Evolutionary conservation across 2,113 vertebrate species (phyloP).

Genomic region (Sinosuthora webbiana): DNA sequence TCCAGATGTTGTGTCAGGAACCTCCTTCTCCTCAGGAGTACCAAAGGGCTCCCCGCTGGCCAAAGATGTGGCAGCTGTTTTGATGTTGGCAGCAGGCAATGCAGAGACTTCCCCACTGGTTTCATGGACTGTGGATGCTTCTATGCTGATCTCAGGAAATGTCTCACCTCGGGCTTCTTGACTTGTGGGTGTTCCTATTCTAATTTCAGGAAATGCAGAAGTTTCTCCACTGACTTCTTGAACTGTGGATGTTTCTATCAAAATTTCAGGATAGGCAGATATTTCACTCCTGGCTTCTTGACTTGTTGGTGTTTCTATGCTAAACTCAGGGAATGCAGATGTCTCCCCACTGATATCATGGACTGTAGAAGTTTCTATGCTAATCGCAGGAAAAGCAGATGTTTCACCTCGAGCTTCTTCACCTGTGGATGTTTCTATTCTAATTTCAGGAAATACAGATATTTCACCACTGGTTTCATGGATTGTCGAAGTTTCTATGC

Average conservation of each 20-base stretch:
- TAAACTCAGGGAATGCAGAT: constrained; percentile 38
- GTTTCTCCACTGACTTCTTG: constrained; percentile 58
- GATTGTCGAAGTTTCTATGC: constrained; percentile 12
- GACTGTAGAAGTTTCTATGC: constrained; percentile 33
- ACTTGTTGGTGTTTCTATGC: background rate
- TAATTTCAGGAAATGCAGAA: background rate
- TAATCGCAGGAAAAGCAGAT: constrained; percentile 6
- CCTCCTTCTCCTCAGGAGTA: constrained; percentile 41
- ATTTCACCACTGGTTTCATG: constrained; percentile 52
- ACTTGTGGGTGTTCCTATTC: constrained; percentile 35
- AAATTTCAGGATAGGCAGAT: constrained; percentile 41
- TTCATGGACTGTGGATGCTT: constrained; percentile 36
- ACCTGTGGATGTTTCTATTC: constrained; percentile 41
- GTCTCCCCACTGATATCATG: background rate
- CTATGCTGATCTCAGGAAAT: constrained; percentile 59
- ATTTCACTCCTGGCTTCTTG: constrained; percentile 42
- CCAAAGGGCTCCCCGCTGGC: constrained; percentile 42
- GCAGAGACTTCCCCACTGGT: constrained; percentile 24
- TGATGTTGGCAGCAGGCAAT: constrained; percentile 54
- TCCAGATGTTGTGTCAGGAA: constrained; percentile 42
- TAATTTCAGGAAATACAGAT: background rate
- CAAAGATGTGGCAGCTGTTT: constrained; percentile 22
- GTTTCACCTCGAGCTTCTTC: constrained; percentile 59
- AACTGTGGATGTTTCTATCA: constrained; percentile 41
- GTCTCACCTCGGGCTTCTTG: constrained; percentile 59